Conservation (phyloP, 2,113 vertebrate species). For the Romanogobio albipinnatus region DNA sequence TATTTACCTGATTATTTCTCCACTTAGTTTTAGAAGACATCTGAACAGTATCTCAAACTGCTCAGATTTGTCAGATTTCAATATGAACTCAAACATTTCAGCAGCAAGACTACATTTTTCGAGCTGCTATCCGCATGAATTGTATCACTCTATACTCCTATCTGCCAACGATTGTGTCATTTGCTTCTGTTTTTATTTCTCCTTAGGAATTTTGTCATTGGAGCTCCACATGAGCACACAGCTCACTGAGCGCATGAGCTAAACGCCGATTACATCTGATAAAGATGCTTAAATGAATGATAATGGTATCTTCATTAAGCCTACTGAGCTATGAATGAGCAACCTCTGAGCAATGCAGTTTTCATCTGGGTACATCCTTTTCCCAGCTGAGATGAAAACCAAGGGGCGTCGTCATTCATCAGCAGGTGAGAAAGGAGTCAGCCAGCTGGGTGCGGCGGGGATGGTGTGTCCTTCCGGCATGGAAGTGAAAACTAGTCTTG, state of each 20-base stretch:
- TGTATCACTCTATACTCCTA: background rate
- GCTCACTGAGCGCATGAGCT: background rate
- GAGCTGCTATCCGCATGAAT: background rate
- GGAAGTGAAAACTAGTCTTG: conserved; percentile 7
- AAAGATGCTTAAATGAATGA: conserved; percentile 17
- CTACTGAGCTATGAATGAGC: background rate
- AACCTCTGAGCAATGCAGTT: background rate
- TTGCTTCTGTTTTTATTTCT: conserved; percentile 29
- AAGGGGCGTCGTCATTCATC: conserved; percentile 36
- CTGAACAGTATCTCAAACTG: background rate
- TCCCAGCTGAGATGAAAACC: conserved; percentile 27
- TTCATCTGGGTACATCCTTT: conserved; percentile 12
- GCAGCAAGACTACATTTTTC: background rate
- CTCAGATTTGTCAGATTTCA: conserved; percentile 11
- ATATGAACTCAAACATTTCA: conserved; percentile 4
- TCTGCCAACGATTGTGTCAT: conserved; percentile 3
- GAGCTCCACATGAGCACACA: background rate
- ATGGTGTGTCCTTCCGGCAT: conserved; percentile 7
- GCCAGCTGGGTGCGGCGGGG: background rate
- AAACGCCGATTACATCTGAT: background rate
- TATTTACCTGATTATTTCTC: no score
- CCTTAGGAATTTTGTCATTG: background rate
- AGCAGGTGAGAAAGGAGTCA: conserved; percentile 33
- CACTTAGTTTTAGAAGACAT: no score
- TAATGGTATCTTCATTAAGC: background rate